Evolutionary conservation across 2,888 invertebrate species (phyloP).

Genomic region (Andrena haemorrhoa): DNA sequence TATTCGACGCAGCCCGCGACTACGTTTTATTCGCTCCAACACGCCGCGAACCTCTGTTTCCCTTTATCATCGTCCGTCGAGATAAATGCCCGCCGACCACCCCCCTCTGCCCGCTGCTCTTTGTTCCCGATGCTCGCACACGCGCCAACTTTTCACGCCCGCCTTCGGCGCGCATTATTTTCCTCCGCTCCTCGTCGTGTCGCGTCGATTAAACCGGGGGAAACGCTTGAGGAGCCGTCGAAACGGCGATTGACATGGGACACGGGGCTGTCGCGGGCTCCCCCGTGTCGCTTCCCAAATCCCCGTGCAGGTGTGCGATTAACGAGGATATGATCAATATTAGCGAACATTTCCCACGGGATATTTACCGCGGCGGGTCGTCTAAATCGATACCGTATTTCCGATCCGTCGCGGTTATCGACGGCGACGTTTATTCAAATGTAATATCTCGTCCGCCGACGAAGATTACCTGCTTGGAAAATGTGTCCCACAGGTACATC

Average conservation of each 20-base stretch:
- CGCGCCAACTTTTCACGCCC: slow-evolving; percentile 47
- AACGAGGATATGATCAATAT: slow-evolving; percentile 84
- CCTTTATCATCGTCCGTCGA: slow-evolving; percentile 57
- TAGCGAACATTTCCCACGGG: slow-evolving; percentile 84
- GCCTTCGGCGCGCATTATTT: slow-evolving; percentile 42
- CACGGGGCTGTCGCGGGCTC: slow-evolving; percentile 14
- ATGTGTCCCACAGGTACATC: slow-evolving; percentile 81
- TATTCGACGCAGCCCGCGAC: slow-evolving; percentile 63
- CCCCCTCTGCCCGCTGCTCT: slow-evolving; percentile 31
- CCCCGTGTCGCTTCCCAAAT: slow-evolving; percentile 39
- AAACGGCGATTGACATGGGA: slow-evolving; percentile 27
- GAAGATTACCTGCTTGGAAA: slow-evolving; percentile 83
- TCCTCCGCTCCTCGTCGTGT: slow-evolving; percentile 6
- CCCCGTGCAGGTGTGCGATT: slow-evolving; percentile 70
- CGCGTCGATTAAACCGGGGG: slow-evolving; percentile 64
- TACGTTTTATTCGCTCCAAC: slow-evolving; percentile 64
- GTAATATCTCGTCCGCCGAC: slow-evolving; percentile 84
- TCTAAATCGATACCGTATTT: slow-evolving; percentile 79
- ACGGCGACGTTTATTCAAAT: slow-evolving; percentile 85
- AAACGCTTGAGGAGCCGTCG: slow-evolving; percentile 48
- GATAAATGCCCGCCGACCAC: slow-evolving; percentile 54
- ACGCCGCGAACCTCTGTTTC: slow-evolving; percentile 64
- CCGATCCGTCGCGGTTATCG: slow-evolving; percentile 78
- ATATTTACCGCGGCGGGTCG: slow-evolving; percentile 72
- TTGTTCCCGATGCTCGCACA: slow-evolving; percentile 38